Percentiles rank a stretch among this genome's conserved stretches.
These are phyloP conservation scores for Empidonax traillii DNA, from an alignment of 2,113 vertebrate genomes.

Conservation along the genomic window DNA sequence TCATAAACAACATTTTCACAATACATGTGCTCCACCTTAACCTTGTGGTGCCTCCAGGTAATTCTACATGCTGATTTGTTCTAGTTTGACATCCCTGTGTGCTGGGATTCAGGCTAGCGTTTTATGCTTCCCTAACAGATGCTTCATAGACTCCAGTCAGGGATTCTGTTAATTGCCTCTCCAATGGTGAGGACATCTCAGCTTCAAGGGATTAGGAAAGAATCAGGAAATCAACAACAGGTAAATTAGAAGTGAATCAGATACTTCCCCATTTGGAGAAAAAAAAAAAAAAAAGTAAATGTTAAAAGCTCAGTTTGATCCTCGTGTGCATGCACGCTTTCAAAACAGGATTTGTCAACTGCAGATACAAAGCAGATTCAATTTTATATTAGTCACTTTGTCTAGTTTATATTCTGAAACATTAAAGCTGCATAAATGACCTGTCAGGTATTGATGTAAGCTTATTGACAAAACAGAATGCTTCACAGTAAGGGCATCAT, in stretches of 20 bases:
- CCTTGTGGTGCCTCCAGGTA: slow-evolving; percentile 22
- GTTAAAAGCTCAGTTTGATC: slow-evolving; percentile 70
- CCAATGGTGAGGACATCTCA: slow-evolving; percentile 54
- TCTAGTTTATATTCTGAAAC: slow-evolving; percentile 68
- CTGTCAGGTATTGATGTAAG: slow-evolving; percentile 72
- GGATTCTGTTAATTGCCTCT: slow-evolving; percentile 72
- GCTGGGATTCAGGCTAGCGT: slow-evolving; percentile 67
- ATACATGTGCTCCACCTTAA: slow-evolving; percentile 11
- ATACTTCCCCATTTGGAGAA: slow-evolving; percentile 38
- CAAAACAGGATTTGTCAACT: slow-evolving; percentile 74
- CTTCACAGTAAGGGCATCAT: slow-evolving; percentile 61
- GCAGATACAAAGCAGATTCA: slow-evolving; percentile 66
- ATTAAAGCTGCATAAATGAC: slow-evolving; percentile 64
- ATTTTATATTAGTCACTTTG: slow-evolving; percentile 62
- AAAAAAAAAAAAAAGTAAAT: slow-evolving; percentile 58
- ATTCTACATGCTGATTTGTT: slow-evolving; percentile 45
- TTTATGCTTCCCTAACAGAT: slow-evolving; percentile 67
- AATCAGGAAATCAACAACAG: slow-evolving; percentile 70
- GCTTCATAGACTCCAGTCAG: slow-evolving; percentile 18
- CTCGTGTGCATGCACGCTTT: slow-evolving; percentile 65
- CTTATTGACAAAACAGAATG: slow-evolving; percentile 72
- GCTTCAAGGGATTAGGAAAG: slow-evolving; percentile 61
- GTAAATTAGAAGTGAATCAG: slow-evolving; percentile 73
- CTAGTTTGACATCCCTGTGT: slow-evolving; percentile 49
- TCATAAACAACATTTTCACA: slow-evolving; percentile 18